phyloP scores from a whole-genome alignment of 2,113 vertebrate genomes.

The Tragelaphus imberbis region DNA sequence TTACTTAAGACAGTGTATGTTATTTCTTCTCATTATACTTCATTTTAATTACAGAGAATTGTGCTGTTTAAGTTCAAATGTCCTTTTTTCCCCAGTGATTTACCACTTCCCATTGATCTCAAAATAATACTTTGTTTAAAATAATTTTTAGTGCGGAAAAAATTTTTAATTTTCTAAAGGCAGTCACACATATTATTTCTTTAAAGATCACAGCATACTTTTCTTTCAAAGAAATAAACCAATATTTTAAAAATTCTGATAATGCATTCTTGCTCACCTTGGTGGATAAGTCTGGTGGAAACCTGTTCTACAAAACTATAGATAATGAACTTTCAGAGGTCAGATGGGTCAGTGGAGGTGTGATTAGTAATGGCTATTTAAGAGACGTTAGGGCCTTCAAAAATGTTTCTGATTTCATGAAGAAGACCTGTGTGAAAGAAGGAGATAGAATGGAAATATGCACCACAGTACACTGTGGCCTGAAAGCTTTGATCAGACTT shows the following conservation, averaged over 20 bases:
- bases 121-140: slow-evolving; percentile 30
- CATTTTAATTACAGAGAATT: not conserved
- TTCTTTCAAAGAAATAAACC: not conserved
- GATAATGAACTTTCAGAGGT: not conserved
- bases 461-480: not conserved
- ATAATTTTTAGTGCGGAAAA: not conserved
- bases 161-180: not conserved
- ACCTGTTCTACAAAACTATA: not conserved
- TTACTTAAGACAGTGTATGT: not conserved
- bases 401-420: not conserved
- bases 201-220: not conserved
- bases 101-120: not conserved
- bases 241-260: not conserved
- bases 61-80: not conserved
- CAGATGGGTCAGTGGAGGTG: not conserved
- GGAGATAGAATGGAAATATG: not conserved
- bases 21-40: not conserved
- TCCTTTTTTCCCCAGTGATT: slow-evolving; percentile 7
- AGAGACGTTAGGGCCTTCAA: not conserved
- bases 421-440: not conserved
- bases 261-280: not conserved
- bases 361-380: not conserved
- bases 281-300: not conserved
- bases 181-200: not conserved
- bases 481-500: not conserved